Evolutionary conservation across 53 echinoderm and acorn worm species (phyloP).

Genomic region (Holothuria leucospilota): DNA sequence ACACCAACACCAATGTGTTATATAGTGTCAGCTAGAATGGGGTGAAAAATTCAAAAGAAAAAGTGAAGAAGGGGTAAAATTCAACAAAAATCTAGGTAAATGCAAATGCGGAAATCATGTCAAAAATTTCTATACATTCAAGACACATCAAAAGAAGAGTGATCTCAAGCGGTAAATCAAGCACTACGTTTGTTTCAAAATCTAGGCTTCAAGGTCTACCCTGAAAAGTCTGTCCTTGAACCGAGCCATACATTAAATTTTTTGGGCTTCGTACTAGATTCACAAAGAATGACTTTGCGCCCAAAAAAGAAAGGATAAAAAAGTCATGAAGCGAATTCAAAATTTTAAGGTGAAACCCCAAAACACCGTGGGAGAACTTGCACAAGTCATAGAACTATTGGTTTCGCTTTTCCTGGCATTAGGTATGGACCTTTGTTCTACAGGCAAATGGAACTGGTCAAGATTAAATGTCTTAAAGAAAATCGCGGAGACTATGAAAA

Average conservation of each 20-base stretch:
- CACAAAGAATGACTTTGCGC: background rate
- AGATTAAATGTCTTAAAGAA: too few relatives aligned
- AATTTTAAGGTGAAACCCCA: background rate
- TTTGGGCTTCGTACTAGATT: conserved; percentile 30
- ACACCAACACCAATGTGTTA: too few relatives aligned
- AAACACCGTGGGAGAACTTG: background rate
- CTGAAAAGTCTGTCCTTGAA: too few relatives aligned
- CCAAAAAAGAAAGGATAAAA: background rate
- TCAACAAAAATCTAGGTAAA: too few relatives aligned
- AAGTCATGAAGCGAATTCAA: background rate
- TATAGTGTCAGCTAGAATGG: too few relatives aligned
- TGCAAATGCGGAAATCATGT: too few relatives aligned
- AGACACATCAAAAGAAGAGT: too few relatives aligned
- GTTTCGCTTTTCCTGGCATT: conserved; percentile 24
- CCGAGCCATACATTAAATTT: too few relatives aligned
- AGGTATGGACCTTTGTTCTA: conserved; percentile 17
- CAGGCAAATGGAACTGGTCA: too few relatives aligned
- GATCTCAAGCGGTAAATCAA: background rate
- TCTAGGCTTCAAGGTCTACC: conserved; percentile 18
- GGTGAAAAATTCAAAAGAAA: background rate
- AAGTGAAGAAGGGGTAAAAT: too few relatives aligned
- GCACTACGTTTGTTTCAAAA: background rate
- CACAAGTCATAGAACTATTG: conserved; percentile 3
- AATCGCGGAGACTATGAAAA: too few relatives aligned
- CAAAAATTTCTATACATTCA: too few relatives aligned